These are phyloP conservation scores for Portunus trituberculatus DNA, from an alignment of 1,140 invertebrate genomes.

Conservation along the genomic window DNA sequence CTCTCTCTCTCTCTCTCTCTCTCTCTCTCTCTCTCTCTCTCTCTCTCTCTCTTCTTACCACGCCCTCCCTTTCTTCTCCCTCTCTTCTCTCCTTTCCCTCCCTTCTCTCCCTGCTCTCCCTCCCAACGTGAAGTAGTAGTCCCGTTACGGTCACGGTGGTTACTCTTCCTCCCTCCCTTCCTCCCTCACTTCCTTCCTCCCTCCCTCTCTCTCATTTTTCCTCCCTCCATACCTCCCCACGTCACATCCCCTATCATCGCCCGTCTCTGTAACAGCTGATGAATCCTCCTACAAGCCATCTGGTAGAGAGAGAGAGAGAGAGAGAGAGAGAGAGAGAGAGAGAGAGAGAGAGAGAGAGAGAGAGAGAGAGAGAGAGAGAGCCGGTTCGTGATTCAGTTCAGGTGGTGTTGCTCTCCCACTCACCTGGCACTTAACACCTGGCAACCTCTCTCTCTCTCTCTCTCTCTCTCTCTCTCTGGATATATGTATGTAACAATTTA, in stretches of 20 bases:
- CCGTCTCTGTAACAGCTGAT: slow-evolving; percentile 9
- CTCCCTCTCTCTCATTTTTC: neutral
- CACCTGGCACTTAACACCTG: slow-evolving; percentile 7
- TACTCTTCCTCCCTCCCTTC: neutral
- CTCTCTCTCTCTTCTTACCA: neutral
- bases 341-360: too few species aligned
- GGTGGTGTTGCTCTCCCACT: neutral
- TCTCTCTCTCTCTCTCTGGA: neutral
- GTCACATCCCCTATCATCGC: neutral
- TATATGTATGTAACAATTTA: too few species aligned
- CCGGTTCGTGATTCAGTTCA: neutral
- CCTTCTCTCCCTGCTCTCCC: neutral
- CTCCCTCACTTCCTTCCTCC: neutral
- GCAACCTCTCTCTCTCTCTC: slow-evolving; percentile 18
- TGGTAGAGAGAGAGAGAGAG: too few species aligned
- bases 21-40: neutral
- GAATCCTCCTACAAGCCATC: neutral
- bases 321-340: too few species aligned
- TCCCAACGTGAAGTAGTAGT: neutral
- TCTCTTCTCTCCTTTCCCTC: neutral
- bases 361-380: too few species aligned
- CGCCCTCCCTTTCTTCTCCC: neutral
- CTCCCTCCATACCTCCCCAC: neutral
- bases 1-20: slow-evolving; percentile 20
- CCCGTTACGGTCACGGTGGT: slow-evolving; percentile 8